Conservation (phyloP, 2,113 vertebrate species). For the Garra rufa region DNA sequence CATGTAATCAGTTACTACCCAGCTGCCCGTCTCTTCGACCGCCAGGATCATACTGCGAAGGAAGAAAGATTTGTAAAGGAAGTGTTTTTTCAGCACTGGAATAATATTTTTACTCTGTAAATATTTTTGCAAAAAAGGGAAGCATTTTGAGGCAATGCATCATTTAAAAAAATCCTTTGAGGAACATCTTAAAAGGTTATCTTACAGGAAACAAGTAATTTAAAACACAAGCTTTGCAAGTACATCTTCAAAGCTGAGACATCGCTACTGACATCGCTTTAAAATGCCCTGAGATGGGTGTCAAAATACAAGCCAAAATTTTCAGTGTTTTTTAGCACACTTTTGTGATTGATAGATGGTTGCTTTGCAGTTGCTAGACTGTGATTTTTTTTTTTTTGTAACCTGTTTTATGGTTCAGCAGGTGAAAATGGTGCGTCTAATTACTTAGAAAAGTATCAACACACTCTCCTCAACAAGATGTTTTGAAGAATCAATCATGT, state of each 20-base stretch:
- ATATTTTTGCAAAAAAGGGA: not conserved
- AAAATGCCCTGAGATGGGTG: not conserved
- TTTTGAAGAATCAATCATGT: not conserved
- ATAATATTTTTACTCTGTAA: not conserved
- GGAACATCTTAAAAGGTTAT: conserved; percentile 14
- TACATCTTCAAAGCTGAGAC: conserved; percentile 5
- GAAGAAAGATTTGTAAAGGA: not conserved
- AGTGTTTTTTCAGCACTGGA: not conserved
- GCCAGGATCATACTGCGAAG: not conserved
- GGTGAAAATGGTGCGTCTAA: not conserved
- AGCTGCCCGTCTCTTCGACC: not conserved
- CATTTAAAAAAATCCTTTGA: not conserved
- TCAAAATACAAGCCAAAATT: not conserved
- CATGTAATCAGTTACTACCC: no score
- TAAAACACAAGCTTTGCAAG: not conserved
- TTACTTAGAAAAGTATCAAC: not conserved
- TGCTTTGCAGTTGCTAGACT: not conserved
- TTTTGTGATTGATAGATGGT: not conserved
- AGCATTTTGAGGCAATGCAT: not conserved
- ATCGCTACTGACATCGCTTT: not conserved
- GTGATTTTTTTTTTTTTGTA: not conserved
- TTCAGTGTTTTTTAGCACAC: not conserved
- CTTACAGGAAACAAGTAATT: not conserved
- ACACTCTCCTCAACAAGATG: not conserved
- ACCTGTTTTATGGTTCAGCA: not conserved